Base-by-base conservation (phyloP, 2,113 vertebrate species). In the Caretta caretta region DNA sequence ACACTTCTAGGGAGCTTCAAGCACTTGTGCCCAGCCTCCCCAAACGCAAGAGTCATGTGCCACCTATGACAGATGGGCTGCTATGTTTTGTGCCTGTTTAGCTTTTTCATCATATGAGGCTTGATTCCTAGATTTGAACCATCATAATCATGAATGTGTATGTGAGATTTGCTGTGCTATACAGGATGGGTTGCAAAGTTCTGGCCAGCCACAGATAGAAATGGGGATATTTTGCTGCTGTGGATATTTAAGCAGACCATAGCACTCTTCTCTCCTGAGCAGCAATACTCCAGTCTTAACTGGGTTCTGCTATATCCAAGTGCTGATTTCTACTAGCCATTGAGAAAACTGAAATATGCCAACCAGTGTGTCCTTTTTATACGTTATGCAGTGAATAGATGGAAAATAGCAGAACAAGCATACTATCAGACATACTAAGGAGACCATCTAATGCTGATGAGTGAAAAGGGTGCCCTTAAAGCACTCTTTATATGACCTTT, bases 111-210 rank as follows among this genome's bases (percentile, higher is more conserved):
- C 1, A 1, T 54, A 9, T 65, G n/a, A 90, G 49, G 3, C 14
- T 90, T 88, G 10, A 93, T 16, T 83, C n/a, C 5, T 75, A 83
- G 14, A 4, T 90, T 38, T 69, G 69, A 86, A 86, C 31, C 62
- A 57, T 14, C 31, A n/a, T 65, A 65, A 35, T 65, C 13, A 35
- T 65, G 29, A 65, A 65, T 65, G 16, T 19, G 14, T 35, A 31
- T 35, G 14, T 35, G 62, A 65, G 14, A 65, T 65, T 65, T 35
- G 31, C 31, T 65, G 62, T 65, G 62, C 31, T 31, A 6, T 65
- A 35, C 31, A 65, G 31, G 14, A 35, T 14, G 14, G 31, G 2
- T 16, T 65, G 31, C 31, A 65, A 65, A 65, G 31, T 65, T 65
- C 31, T 65, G 14, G 62, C 29, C 31, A 65, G 62, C 31, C 31